These are phyloP conservation scores for Guaruba guarouba DNA, from an alignment of 2,113 vertebrate species.

Conservation along the genomic window DNA sequence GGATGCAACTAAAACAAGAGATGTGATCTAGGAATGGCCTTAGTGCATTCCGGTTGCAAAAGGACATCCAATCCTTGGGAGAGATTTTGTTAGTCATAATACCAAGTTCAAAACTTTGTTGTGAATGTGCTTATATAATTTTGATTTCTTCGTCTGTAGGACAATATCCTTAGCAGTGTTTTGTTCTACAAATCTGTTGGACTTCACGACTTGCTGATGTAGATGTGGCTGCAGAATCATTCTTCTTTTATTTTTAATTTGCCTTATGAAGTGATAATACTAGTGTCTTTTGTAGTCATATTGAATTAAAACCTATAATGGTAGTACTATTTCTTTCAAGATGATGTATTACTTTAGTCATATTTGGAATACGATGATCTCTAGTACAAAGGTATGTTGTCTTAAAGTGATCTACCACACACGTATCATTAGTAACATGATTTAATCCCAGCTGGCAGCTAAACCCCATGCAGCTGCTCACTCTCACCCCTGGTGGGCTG, in stretches of 20 bases:
- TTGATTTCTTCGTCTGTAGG: neutral
- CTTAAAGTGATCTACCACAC: neutral
- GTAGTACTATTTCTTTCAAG: neutral
- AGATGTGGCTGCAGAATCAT: neutral
- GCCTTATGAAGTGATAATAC: neutral
- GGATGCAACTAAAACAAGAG: neutral
- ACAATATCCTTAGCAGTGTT: neutral
- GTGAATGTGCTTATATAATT: neutral
- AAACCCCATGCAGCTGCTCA: neutral
- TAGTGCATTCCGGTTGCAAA: neutral
- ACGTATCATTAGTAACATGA: neutral
- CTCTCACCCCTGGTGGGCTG: neutral
- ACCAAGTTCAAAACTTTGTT: neutral
- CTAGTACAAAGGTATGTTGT: neutral
- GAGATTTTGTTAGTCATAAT: neutral
- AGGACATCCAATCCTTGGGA: neutral
- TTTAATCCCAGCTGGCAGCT: neutral
- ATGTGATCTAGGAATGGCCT: neutral
- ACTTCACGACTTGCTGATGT: neutral
- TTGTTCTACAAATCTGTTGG: neutral
- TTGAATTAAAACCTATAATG: neutral
- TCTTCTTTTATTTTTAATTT: neutral
- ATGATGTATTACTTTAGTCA: neutral
- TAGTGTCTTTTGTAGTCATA: neutral
- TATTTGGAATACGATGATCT: neutral